Percentiles rank a stretch among this genome's conserved stretches.
Evolutionary conservation across 2,797 vertebrate genomes (phyloP).

Genomic region (Moxostoma hubbsi): DNA sequence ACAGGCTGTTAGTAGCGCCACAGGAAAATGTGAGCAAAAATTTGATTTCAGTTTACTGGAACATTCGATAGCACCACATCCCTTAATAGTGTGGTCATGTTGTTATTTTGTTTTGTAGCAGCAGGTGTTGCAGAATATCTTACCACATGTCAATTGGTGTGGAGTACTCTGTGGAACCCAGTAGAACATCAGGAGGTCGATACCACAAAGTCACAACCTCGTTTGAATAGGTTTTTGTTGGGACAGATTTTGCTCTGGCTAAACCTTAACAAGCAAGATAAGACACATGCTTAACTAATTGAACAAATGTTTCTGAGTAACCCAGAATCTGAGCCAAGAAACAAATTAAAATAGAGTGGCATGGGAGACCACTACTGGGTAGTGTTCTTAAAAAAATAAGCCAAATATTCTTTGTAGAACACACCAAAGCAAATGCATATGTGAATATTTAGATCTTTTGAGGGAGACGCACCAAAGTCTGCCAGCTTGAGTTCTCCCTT

Average conservation of each 20-base stretch:
- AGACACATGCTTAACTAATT: slow-evolving; percentile 62
- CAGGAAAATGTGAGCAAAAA: too few relatives aligned
- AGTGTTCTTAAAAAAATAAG: slow-evolving; percentile 34
- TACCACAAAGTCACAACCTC: slow-evolving; percentile 98
- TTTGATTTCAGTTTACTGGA: neutral
- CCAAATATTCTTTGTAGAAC: slow-evolving; percentile 12
- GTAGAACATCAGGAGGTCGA: slow-evolving; percentile 91
- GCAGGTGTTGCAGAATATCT: slow-evolving; percentile 56
- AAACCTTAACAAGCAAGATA: slow-evolving; percentile 71
- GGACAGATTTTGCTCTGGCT: slow-evolving; percentile 87
- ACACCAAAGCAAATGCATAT: neutral
- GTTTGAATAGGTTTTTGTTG: slow-evolving; percentile 96
- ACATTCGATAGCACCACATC: neutral
- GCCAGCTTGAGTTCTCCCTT: slow-evolving; percentile 94
- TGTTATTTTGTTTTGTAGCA: neutral
- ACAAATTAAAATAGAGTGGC: slow-evolving; percentile 34
- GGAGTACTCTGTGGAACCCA: slow-evolving; percentile 94
- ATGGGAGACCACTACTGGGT: slow-evolving; percentile 34
- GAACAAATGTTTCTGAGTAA: slow-evolving; percentile 52
- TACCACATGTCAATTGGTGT: slow-evolving; percentile 98
- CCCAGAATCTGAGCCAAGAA: slow-evolving; percentile 46
- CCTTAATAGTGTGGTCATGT: too few relatives aligned
- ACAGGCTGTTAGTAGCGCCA: too few relatives aligned
- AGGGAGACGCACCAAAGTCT: slow-evolving; percentile 85
- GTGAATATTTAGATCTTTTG: slow-evolving; percentile 17